phyloP scores from a whole-genome alignment of 2,113 vertebrate species.

The Nannobrachium achirus region DNA sequence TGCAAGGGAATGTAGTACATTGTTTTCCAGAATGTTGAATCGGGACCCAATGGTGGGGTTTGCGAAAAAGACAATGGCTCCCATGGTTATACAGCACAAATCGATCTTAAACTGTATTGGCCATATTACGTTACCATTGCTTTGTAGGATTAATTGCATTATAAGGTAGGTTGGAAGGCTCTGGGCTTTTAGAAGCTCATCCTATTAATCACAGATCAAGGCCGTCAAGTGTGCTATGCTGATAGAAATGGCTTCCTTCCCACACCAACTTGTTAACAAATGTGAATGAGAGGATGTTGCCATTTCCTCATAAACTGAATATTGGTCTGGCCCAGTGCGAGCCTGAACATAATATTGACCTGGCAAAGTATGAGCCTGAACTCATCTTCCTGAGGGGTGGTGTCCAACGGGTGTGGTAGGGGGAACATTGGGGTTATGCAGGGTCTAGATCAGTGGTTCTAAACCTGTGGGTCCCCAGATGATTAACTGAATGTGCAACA shows the following conservation, averaged over 20 bases:
- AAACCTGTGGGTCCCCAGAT: too few relatives aligned
- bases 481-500: too few relatives aligned
- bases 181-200: conserved; percentile 4
- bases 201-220: conserved; percentile 51
- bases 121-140: conserved; percentile 20
- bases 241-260: conserved; percentile 25
- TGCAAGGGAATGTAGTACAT: conserved; percentile 29
- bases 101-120: conserved; percentile 41
- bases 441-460: too few relatives aligned
- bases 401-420: too few relatives aligned
- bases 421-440: too few relatives aligned
- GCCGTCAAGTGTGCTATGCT: neutral
- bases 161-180: conserved; percentile 11
- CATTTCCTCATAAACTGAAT: conserved; percentile 11
- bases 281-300: neutral
- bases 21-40: conserved; percentile 42
- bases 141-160: conserved; percentile 17
- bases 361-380: too few relatives aligned
- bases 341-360: neutral
- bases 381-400: too few relatives aligned
- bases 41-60: conserved; percentile 42
- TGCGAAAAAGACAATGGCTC: conserved; percentile 49
- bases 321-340: neutral
- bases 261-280: conserved; percentile 21
- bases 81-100: conserved; percentile 37